These are phyloP conservation scores for Acromyrmex heyeri DNA, from an alignment of 1,140 invertebrate species.

Conservation along the genomic window DNA sequence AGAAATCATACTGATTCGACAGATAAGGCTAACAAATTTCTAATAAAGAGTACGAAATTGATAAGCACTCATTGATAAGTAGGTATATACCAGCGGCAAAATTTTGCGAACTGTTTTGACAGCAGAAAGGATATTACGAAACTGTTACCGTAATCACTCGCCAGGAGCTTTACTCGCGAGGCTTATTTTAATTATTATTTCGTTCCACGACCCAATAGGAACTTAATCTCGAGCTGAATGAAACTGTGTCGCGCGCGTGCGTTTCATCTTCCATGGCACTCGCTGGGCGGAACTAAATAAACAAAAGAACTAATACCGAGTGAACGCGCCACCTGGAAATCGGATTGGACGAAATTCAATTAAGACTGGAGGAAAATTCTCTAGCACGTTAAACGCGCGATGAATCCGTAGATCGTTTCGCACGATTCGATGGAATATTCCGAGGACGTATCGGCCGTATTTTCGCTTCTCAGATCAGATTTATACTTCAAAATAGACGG, in stretches of 20 bases:
- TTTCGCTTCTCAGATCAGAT: conserved; percentile 44
- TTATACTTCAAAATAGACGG: conserved; percentile 18
- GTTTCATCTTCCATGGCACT: conserved; percentile 40
- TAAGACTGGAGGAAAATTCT: conserved; percentile 82
- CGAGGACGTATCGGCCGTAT: conserved; percentile 44
- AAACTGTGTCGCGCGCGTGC: conserved; percentile 44
- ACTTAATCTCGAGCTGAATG: conserved; percentile 54
- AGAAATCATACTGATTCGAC: conserved; percentile 7
- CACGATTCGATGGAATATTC: conserved; percentile 57
- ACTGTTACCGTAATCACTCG: neutral
- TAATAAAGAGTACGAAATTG: neutral
- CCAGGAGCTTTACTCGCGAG: conserved; percentile 28
- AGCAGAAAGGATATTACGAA: neutral
- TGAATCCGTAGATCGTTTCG: conserved; percentile 48
- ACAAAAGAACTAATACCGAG: conserved; percentile 72
- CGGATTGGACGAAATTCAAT: conserved; percentile 84
- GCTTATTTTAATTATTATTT: conserved; percentile 48
- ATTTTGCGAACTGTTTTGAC: conserved; percentile 16
- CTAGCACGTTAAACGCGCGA: conserved; percentile 61
- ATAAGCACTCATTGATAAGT: neutral
- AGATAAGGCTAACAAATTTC: conserved; percentile 41
- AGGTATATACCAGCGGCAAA: neutral
- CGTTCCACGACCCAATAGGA: conserved; percentile 14
- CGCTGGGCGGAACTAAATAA: conserved; percentile 58
- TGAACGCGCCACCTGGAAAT: conserved; percentile 76